phyloP scores from a whole-genome alignment of 2,888 invertebrate species.

The Harpalus rubripes region DNA sequence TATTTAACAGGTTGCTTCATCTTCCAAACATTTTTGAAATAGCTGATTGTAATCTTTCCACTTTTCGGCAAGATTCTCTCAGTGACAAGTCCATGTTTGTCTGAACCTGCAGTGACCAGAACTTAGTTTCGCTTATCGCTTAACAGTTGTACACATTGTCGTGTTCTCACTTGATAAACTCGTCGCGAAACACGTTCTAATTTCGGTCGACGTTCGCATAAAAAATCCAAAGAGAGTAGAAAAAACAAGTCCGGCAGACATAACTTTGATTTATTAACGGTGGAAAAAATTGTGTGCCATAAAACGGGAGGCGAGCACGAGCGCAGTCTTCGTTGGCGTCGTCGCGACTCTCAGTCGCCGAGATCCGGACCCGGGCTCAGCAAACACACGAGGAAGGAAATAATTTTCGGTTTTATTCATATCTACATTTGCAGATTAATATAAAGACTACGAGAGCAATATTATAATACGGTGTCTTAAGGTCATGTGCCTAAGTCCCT shows the following conservation, averaged over 20 bases:
- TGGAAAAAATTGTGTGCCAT: conserved; percentile 59
- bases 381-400: neutral
- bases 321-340: conserved; percentile 45
- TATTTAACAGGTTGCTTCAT: neutral
- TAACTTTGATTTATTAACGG: conserved; percentile 64
- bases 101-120: conserved; percentile 14
- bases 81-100: neutral
- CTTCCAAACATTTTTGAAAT: neutral
- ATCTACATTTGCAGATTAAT: too few relatives aligned
- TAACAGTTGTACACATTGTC: conserved; percentile 34
- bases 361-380: neutral
- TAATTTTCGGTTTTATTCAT: neutral
- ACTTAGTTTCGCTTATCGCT: conserved; percentile 11
- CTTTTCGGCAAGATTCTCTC: neutral
- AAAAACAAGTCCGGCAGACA: conserved; percentile 57
- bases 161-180: conserved; percentile 57
- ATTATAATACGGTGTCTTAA: too few relatives aligned
- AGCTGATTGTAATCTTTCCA: neutral
- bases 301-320: conserved; percentile 45
- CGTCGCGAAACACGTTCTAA: conserved; percentile 54
- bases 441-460: too few relatives aligned
- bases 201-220: conserved; percentile 57
- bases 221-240: conserved; percentile 55
- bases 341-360: conserved; percentile 4
- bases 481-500: too few relatives aligned